These are phyloP conservation scores for Leptatherina wallacei DNA, from an alignment of 2,797 vertebrate species.

Conservation along the genomic window DNA sequence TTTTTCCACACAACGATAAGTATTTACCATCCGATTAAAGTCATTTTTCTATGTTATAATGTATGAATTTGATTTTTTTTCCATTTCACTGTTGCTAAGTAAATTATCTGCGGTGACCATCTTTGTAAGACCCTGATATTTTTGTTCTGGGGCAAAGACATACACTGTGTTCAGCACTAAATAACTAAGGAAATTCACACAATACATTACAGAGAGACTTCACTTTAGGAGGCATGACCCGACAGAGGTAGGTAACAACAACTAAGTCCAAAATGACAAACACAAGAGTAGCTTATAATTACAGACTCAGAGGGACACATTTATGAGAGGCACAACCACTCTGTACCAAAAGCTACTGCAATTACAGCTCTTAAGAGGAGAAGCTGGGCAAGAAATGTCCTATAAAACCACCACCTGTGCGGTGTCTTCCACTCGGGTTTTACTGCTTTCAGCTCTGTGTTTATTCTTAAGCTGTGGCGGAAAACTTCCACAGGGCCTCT, in stretches of 20 bases:
- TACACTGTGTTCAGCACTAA: slow-evolving; percentile 61
- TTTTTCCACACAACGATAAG: not conserved
- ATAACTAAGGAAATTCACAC: slow-evolving; percentile 59
- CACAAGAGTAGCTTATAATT: slow-evolving; percentile 72
- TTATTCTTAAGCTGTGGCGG: slow-evolving; percentile 60
- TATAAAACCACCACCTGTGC: slow-evolving; percentile 46
- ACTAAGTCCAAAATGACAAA: slow-evolving; percentile 69
- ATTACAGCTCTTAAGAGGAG: slow-evolving; percentile 68
- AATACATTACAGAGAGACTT: slow-evolving; percentile 59
- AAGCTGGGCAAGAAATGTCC: slow-evolving; percentile 55
- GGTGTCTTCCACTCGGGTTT: slow-evolving; percentile 29
- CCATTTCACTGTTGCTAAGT: not conserved
- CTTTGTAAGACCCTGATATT: slow-evolving; percentile 11
- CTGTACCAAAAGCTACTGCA: slow-evolving; percentile 67
- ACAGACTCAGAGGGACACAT: slow-evolving; percentile 65
- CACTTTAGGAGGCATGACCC: slow-evolving; percentile 54
- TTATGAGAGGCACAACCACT: slow-evolving; percentile 67
- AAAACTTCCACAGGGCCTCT: slow-evolving; percentile 83
- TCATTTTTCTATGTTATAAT: not conserved
- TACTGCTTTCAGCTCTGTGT: slow-evolving; percentile 8
- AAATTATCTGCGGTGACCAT: slow-evolving; percentile 26
- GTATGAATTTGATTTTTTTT: not conserved
- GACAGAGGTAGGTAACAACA: slow-evolving; percentile 76
- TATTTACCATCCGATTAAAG: not conserved
- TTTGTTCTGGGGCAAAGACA: slow-evolving; percentile 54